Conservation (phyloP, 2,113 vertebrate genomes). For the Arvicanthis niloticus region DNA sequence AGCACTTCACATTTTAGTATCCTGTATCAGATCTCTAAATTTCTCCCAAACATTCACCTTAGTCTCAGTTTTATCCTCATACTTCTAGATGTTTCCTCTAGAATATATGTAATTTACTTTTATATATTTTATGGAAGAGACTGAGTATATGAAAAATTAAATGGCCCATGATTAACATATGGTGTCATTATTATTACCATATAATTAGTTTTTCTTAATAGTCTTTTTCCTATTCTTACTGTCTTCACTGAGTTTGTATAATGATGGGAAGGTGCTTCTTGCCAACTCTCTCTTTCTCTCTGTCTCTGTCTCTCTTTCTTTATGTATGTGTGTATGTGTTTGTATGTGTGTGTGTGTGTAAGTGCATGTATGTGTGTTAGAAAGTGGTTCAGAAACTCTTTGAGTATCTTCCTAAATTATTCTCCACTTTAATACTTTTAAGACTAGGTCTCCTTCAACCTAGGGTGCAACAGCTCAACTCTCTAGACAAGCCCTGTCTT, state of each 20-base stretch:
- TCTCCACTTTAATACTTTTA: not conserved
- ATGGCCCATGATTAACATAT: not conserved
- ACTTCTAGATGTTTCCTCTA: not conserved
- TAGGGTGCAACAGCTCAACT: not conserved
- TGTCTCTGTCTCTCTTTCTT: not conserved
- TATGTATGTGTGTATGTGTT: not conserved
- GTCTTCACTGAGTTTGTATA: not conserved
- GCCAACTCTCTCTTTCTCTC: accelerated
- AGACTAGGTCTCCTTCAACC: not conserved
- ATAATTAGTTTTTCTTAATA: not conserved
- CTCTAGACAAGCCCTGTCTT: not conserved
- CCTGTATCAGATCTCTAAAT: not conserved
- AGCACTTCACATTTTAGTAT: not conserved
- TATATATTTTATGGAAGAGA: not conserved
- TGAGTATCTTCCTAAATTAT: not conserved
- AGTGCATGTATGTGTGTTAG: not conserved
- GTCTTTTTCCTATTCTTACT: not conserved
- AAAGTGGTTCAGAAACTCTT: not conserved
- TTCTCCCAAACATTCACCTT: not conserved
- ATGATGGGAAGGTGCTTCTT: not conserved
- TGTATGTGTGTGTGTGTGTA: too few relatives aligned
- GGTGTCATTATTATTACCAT: not conserved
- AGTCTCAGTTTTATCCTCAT: not conserved
- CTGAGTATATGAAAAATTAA: not conserved
- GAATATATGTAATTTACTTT: not conserved